phyloP scores from a whole-genome alignment of 2,797 vertebrate species.

The Lycodopsis pacificus region DNA sequence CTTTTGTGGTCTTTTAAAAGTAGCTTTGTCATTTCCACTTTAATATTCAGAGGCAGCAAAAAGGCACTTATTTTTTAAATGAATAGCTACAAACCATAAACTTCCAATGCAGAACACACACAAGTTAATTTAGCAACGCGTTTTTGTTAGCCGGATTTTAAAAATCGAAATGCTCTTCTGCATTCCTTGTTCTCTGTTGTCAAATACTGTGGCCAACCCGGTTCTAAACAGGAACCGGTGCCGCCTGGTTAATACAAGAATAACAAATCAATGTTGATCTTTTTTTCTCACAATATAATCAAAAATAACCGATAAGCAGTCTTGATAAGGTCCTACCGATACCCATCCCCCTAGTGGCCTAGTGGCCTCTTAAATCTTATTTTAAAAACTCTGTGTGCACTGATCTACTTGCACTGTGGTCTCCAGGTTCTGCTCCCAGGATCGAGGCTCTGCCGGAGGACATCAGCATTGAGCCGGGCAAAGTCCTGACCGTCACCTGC shows the following conservation, averaged over 20 bases:
- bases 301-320: not conserved
- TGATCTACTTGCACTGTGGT: not conserved
- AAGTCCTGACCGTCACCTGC: constrained; percentile 96
- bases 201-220: not conserved
- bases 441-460: constrained; percentile 98
- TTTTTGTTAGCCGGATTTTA: not conserved
- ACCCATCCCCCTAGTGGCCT: not conserved
- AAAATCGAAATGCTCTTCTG: not conserved
- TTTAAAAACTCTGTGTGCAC: not conserved
- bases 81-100: not conserved
- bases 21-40: not conserved
- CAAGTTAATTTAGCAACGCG: not conserved
- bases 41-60: not conserved
- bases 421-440: constrained; percentile 90
- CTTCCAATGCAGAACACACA: no score
- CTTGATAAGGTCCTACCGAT: not conserved
- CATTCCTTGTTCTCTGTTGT: not conserved
- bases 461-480: constrained; percentile 96
- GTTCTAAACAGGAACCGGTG: not conserved
- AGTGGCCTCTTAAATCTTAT: not conserved
- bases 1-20: not conserved
- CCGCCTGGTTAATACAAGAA: not conserved
- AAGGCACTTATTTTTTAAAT: not conserved
- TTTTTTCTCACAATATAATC: not conserved
- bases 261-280: not conserved